A percentile compares a stretch with the other conserved stretches of the same genome.
Evolutionary conservation across 2,888 invertebrate species (phyloP).

Genomic region (Poecilobothrus nobilitatus): DNA sequence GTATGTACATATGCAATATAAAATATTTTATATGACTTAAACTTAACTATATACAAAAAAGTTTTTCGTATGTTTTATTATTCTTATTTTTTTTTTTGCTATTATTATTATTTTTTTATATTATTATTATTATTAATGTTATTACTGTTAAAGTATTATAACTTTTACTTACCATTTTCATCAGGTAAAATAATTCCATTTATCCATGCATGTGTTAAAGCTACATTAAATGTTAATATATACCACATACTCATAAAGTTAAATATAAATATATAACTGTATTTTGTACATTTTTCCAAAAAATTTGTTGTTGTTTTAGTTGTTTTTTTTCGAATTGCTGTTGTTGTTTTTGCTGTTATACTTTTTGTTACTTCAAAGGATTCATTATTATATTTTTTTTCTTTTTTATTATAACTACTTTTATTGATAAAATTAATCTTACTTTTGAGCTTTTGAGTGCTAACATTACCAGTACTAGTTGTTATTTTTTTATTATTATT

Average conservation of each 20-base stretch:
- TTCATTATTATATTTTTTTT: background rate
- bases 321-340: too few species aligned
- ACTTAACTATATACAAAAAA: too few species aligned
- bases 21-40: too few species aligned
- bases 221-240: slow-evolving; percentile 3
- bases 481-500: too few species aligned
- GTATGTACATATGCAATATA: too few species aligned
- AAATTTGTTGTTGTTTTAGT: background rate
- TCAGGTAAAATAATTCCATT: slow-evolving; percentile 10
- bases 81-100: background rate
- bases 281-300: background rate
- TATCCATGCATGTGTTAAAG: slow-evolving; percentile 7
- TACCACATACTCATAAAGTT: background rate
- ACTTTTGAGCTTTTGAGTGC: background rate
- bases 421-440: background rate
- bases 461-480: too few species aligned
- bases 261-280: slow-evolving; percentile 4
- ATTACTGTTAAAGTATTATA: too few species aligned
- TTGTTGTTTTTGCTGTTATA: too few species aligned
- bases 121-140: background rate
- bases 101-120: background rate
- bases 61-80: background rate
- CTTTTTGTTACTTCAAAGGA: background rate
- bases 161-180: slow-evolving; percentile 9
- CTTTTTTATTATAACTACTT: background rate